Conservation (phyloP, 2,797 vertebrate species). For the Lophura swinhoii region DNA sequence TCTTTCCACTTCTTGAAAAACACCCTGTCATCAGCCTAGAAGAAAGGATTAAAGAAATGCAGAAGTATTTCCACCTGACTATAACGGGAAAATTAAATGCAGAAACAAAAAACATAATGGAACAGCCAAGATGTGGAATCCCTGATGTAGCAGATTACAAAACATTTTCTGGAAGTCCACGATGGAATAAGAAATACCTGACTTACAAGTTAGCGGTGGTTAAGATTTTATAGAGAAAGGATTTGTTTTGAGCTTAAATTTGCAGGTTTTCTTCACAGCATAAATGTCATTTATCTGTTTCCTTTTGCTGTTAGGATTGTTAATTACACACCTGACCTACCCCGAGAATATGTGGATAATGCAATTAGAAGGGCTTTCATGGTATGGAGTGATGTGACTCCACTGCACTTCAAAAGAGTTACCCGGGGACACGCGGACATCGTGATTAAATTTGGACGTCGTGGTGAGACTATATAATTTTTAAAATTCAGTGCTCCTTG, state of each 20-base stretch:
- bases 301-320: slow-evolving; percentile 66
- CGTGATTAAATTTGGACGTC: slow-evolving; percentile 68
- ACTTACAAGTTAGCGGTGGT: slow-evolving; percentile 83
- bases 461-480: slow-evolving; percentile 62
- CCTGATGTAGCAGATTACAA: slow-evolving; percentile 77
- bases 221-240: not conserved
- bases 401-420: slow-evolving; percentile 66
- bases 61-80: slow-evolving; percentile 85
- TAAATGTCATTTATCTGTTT: not conserved
- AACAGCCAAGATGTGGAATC: slow-evolving; percentile 83
- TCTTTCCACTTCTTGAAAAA: slow-evolving; percentile 72
- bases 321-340: slow-evolving; percentile 75
- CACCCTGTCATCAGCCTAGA: slow-evolving; percentile 12
- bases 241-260: not conserved
- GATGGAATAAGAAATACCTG: slow-evolving; percentile 78
- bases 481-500: not conserved
- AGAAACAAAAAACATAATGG: slow-evolving; percentile 74
- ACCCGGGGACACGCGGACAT: slow-evolving; percentile 50
- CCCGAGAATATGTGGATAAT: not conserved
- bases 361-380: slow-evolving; percentile 73
- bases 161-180: slow-evolving; percentile 54
- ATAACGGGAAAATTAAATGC: slow-evolving; percentile 80
- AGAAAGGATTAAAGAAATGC: slow-evolving; percentile 82
- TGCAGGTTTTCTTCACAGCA: not conserved
- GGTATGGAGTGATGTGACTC: slow-evolving; percentile 79